A percentile compares a stretch with the other conserved stretches of the same genome.
Conservation (phyloP, 2,797 vertebrate genomes). For the Moxostoma hubbsi region DNA sequence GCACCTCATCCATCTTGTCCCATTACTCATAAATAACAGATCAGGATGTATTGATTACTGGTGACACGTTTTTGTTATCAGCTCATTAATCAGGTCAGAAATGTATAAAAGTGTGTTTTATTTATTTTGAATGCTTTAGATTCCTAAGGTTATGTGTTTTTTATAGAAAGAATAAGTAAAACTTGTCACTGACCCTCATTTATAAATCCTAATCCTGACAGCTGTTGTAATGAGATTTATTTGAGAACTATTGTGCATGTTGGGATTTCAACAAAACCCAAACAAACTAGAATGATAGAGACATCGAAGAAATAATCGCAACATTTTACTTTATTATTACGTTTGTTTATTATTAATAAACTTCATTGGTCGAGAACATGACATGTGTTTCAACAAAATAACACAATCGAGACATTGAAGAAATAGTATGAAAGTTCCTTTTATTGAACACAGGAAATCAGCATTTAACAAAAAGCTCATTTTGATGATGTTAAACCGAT, state of each 20-base stretch:
- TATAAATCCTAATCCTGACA: neutral
- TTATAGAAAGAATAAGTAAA: neutral
- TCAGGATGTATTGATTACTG: slow-evolving; percentile 62
- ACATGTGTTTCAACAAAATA: too few relatives aligned
- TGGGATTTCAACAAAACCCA: too few relatives aligned
- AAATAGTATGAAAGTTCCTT: slow-evolving; percentile 68
- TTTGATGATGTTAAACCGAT: slow-evolving; percentile 40
- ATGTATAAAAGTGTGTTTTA: neutral
- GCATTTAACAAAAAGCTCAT: slow-evolving; percentile 66
- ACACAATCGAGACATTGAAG: slow-evolving; percentile 44
- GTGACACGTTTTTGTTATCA: slow-evolving; percentile 39
- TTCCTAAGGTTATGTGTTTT: neutral
- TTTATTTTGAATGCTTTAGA: neutral
- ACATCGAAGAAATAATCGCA: too few relatives aligned
- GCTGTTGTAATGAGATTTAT: too few relatives aligned
- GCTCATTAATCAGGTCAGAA: slow-evolving; percentile 73
- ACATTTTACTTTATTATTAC: too few relatives aligned
- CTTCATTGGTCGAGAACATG: too few relatives aligned
- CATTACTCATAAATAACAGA: slow-evolving; percentile 60
- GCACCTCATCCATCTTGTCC: slow-evolving; percentile 58
- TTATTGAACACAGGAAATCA: slow-evolving; percentile 75
- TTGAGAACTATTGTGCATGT: too few relatives aligned
- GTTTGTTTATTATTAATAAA: too few relatives aligned
- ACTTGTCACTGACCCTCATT: neutral
- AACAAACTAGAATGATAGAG: too few relatives aligned